A percentile compares a stretch with the other conserved stretches of the same genome.
These are phyloP conservation scores for Myxocyprinus asiaticus DNA, from an alignment of 2,113 vertebrate genomes.

Conservation along the genomic window DNA sequence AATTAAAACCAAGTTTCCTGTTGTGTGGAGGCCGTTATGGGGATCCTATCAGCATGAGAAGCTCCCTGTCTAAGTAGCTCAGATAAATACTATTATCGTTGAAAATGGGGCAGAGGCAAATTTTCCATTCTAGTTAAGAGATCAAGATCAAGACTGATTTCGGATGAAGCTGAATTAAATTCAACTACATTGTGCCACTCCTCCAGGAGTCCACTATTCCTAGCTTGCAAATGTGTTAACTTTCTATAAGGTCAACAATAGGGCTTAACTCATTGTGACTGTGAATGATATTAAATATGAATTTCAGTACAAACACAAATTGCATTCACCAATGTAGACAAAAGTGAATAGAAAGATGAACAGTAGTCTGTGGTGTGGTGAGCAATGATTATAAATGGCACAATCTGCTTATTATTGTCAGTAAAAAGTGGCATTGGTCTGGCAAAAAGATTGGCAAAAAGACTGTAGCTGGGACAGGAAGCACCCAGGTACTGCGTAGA, in stretches of 20 bases:
- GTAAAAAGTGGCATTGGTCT: constrained; percentile 11
- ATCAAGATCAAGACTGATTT: constrained; percentile 31
- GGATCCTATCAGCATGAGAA: constrained; percentile 46
- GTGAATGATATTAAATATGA: background rate
- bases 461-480: too few species aligned
- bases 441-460: background rate
- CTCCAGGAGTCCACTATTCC: background rate
- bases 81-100: constrained; percentile 57
- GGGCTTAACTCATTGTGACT: background rate
- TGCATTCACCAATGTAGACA: background rate
- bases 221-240: background rate
- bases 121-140: constrained; percentile 32
- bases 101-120: constrained; percentile 33
- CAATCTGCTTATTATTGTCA: too few species aligned
- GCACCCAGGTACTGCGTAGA: too few species aligned
- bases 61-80: constrained; percentile 50
- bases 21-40: constrained; percentile 16
- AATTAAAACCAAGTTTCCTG: constrained; percentile 49
- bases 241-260: constrained; percentile 5
- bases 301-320: constrained; percentile 3
- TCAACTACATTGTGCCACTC: background rate
- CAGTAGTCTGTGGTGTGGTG: too few species aligned
- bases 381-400: too few species aligned
- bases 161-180: constrained; percentile 16
- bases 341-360: too few species aligned